Base-by-base conservation (phyloP, 2,797 vertebrate species). In the Oophaga sylvatica region DNA sequence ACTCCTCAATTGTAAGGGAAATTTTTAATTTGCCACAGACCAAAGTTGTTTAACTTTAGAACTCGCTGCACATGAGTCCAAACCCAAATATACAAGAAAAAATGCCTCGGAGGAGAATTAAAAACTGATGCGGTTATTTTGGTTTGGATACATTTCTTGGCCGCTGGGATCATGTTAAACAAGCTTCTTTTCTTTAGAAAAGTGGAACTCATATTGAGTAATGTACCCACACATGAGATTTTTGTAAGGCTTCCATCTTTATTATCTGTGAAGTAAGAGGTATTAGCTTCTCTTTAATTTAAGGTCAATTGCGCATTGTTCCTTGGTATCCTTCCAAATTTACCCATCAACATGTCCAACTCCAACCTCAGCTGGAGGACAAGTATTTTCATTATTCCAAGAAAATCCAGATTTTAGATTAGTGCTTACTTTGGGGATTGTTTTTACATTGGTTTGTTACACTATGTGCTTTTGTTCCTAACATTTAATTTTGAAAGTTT, bases 11-110 rank as follows among this genome's bases (percentile, higher is more conserved):
- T 93, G 88, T 89, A 89, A 90, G 81, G 90, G 90, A 83, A 91
- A 92, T 56, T 10, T 88, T 92, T 88, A 90, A 88, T 92, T 91
- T 92, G 63, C 84, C 91, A 90, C 76, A 62, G 89, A 85, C 22
- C 75, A 91, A 88, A 91, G 80, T 90, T 87, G 84, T 90, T 92
- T 92, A 89, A 87, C 83, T 92, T 82, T 59, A 90, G 77, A 89
- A 89, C 87, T 90, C 17, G 70, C 71, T 81, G 77, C 87, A 90
- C 56, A 62, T 87, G 73, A 85, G 84, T 90, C 85, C 80, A 91
- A 92, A 90, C 0, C 82, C 57, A 90, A 78, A 87, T 80, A 13
- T 83, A 89, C 84, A 89, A 83, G 12, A 90, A 65, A 90, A 88
- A 65, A 81, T 88, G 91, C 13, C 88, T 91, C 84, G 87, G 90